Conservation (phyloP, 2,888 invertebrate species). For the Asteroscopus sphinx region DNA sequence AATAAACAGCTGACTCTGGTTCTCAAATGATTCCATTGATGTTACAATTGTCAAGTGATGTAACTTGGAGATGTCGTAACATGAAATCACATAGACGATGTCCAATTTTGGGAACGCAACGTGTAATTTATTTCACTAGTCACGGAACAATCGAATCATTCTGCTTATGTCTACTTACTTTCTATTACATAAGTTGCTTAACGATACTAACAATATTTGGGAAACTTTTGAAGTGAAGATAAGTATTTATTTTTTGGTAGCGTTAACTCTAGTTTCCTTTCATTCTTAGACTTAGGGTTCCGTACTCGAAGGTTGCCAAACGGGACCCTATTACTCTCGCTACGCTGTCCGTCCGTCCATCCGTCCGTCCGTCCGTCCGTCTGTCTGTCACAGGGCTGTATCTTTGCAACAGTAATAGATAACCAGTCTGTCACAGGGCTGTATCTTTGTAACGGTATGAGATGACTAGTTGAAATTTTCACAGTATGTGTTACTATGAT, state of each 20-base stretch:
- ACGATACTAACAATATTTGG: slow-evolving; percentile 23
- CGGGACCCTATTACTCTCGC: too few relatives aligned
- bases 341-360: too few relatives aligned
- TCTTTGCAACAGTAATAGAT: too few relatives aligned
- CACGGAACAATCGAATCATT: slow-evolving; percentile 56
- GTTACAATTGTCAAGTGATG: slow-evolving; percentile 55
- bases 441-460: too few relatives aligned
- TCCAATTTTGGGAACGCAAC: slow-evolving; percentile 62
- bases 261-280: too few relatives aligned
- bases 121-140: slow-evolving; percentile 65
- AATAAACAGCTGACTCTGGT: slow-evolving; percentile 20
- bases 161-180: slow-evolving; percentile 42
- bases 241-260: background rate
- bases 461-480: too few relatives aligned
- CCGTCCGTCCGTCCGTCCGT: too few relatives aligned
- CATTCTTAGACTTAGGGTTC: too few relatives aligned
- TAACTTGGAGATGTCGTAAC: slow-evolving; percentile 58
- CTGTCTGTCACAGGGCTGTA: too few relatives aligned
- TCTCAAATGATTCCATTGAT: slow-evolving; percentile 46
- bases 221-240: slow-evolving; percentile 9
- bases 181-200: slow-evolving; percentile 41
- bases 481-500: too few relatives aligned
- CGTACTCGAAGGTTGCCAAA: too few relatives aligned
- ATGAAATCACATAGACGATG: slow-evolving; percentile 57
- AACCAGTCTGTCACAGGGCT: too few relatives aligned